Percentiles rank a stretch among this genome's conserved stretches.
phyloP scores from a whole-genome alignment of 2,888 invertebrate genomes.

The Caenorhabditis panamensis region DNA sequence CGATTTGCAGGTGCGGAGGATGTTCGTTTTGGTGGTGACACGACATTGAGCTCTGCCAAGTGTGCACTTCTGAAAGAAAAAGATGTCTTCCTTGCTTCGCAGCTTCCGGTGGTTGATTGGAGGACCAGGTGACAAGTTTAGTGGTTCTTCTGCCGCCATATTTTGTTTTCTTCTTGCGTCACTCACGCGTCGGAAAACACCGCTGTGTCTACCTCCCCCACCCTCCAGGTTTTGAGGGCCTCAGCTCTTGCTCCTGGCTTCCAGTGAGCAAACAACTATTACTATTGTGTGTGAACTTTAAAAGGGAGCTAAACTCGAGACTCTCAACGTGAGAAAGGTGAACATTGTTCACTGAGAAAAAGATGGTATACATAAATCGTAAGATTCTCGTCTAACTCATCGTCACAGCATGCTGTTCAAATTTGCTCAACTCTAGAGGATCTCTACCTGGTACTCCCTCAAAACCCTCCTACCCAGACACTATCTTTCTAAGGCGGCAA shows the following conservation, averaged over 20 bases:
- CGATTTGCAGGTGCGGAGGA: constrained; percentile 46
- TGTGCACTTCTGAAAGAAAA: constrained; percentile 52
- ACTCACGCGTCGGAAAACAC: constrained; percentile 53
- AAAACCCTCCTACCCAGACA: not conserved
- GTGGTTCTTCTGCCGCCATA: constrained; percentile 29
- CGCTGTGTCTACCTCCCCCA: constrained; percentile 44
- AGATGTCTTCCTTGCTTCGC: too few species aligned
- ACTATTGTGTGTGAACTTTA: constrained; percentile 36
- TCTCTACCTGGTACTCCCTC: constrained; percentile 22
- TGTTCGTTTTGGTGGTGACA: constrained; percentile 53
- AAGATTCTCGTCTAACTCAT: constrained; percentile 8
- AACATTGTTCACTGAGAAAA: constrained; percentile 32
- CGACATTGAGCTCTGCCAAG: constrained; percentile 58
- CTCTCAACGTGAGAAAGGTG: constrained; percentile 5
- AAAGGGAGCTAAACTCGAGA: not conserved
- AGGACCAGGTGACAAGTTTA: constrained; percentile 56
- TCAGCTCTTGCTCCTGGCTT: not conserved
- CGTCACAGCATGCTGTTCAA: constrained; percentile 52
- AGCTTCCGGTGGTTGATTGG: constrained; percentile 44
- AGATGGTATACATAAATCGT: not conserved
- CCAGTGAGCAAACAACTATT: constrained; percentile 47
- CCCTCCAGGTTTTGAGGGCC: constrained; percentile 20
- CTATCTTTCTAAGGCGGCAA: constrained; percentile 27
- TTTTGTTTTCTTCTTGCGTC: constrained; percentile 58
- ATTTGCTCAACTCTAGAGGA: constrained; percentile 36